Base-by-base conservation (phyloP, 1,140 invertebrate species). In the Sinella curviseta region DNA sequence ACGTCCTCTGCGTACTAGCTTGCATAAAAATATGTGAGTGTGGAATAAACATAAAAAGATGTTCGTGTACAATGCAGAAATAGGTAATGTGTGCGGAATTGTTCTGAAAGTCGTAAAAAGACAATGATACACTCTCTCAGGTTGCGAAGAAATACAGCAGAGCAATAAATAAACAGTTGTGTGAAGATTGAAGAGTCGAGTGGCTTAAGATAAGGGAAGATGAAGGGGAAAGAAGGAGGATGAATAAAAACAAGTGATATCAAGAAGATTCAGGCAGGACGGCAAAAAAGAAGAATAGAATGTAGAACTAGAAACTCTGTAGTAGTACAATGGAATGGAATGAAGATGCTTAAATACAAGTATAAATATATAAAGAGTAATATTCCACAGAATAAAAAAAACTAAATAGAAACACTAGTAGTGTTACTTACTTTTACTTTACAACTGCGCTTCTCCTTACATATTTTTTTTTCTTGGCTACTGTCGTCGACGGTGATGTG, bases 81-180 rank as follows among this genome's bases (percentile, higher is more conserved):
- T 48, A 48, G 39, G 57, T 8, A 26, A 65, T 65, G 24, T n/a
- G 26, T 65, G 24, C 57, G 57, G 57, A 65, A 26, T 65, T 65
- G 8, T 70, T 31, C 3, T 30, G 24, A 65, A 31, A 70, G 1
- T 33, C n/a, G 65, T 31, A 70, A 70, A 70, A 70, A 30, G 65
- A 70, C 65, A 33, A 70, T 70, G 65, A 70, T 70, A 70, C 57
- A 65, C 14, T 65, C 31, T 70, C 31, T 30, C 65, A 70, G 65
- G 65, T 70, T 70, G 65, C 4, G 65, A 70, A 31, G 31, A 70
- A 70, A 70, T 70, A 70, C 65, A 70, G 14, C 26, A 33, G 8
- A 33, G 65, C 65, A 70, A 70, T 70, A 70, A 70, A 70, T 70
- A 70, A 70, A 70, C 65, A 70, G 65, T 70, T 70, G 65, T 65